phyloP scores from a whole-genome alignment of 2,113 vertebrate species.

The Geococcyx californianus region DNA sequence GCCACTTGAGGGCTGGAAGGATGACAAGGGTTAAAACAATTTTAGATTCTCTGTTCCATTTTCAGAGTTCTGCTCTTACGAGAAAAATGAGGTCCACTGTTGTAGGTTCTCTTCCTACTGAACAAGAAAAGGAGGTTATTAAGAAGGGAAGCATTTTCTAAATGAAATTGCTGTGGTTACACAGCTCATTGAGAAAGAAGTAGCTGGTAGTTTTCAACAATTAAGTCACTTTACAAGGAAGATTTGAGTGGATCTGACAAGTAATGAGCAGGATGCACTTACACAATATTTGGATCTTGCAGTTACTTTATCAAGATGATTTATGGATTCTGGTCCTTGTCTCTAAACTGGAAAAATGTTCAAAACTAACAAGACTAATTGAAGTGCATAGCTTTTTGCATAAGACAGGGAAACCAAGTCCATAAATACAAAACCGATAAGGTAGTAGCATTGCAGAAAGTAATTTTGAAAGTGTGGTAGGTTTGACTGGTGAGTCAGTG shows the following conservation, averaged over 20 bases:
- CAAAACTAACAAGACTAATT: not conserved
- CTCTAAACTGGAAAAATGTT: not conserved
- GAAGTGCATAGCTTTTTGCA: not conserved
- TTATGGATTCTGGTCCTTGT: not conserved
- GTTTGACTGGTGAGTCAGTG: not conserved
- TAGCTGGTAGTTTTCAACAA: not conserved
- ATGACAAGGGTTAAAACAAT: not conserved
- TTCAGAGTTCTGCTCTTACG: not conserved
- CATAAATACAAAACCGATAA: not conserved
- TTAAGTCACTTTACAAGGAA: not conserved
- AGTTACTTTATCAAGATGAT: not conserved
- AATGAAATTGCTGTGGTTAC: not conserved
- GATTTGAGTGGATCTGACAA: not conserved
- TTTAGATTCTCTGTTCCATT: not conserved
- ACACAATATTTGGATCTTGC: not conserved
- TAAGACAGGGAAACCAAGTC: not conserved
- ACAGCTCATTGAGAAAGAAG: not conserved
- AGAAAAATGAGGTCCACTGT: not conserved
- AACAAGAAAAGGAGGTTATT: not conserved
- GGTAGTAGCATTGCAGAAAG: not conserved
- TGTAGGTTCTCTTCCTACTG: not conserved
- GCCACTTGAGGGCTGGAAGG: not conserved
- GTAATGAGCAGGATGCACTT: not conserved
- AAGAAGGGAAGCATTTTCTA: not conserved
- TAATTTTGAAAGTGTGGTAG: not conserved